A percentile compares a stretch with the other conserved stretches of the same genome.
Conservation (phyloP, 2,797 vertebrate species). For the Antrozous pallidus region DNA sequence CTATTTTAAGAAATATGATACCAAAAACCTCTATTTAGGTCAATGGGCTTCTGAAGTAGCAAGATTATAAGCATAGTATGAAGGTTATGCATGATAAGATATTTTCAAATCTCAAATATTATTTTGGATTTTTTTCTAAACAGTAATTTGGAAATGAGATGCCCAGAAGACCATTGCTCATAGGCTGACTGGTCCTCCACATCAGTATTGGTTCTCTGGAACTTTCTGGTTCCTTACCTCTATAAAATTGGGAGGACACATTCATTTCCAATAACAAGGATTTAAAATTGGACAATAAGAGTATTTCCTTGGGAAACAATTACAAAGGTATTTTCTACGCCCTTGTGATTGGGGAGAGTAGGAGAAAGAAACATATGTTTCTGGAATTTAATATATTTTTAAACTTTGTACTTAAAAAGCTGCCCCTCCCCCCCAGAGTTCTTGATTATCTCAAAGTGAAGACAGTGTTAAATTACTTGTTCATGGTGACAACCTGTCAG, state of each 20-base stretch:
- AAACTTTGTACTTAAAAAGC: slow-evolving; percentile 60
- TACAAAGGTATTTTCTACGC: neutral
- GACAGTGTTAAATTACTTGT: slow-evolving; percentile 56
- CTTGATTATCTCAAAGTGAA: slow-evolving; percentile 65
- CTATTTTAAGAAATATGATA: neutral
- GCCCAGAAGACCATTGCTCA: neutral
- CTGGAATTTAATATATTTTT: slow-evolving; percentile 49
- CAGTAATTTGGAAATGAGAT: neutral
- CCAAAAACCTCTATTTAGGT: neutral
- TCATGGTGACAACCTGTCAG: slow-evolving; percentile 19
- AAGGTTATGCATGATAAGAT: neutral
- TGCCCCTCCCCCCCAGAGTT: slow-evolving; percentile 16
- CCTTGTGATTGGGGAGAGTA: neutral
- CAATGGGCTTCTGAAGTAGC: neutral
- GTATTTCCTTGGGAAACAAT: neutral
- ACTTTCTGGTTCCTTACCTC: neutral
- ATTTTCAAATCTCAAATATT: neutral
- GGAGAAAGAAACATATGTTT: slow-evolving; percentile 52
- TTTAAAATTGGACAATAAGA: neutral
- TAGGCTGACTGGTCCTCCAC: neutral
- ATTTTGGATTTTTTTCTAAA: neutral
- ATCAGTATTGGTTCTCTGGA: neutral
- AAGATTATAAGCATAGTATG: neutral
- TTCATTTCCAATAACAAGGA: neutral
- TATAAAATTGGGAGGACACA: neutral